Base-by-base conservation (phyloP, 2,888 invertebrate species). In the Schizotus pectinicornis region DNA sequence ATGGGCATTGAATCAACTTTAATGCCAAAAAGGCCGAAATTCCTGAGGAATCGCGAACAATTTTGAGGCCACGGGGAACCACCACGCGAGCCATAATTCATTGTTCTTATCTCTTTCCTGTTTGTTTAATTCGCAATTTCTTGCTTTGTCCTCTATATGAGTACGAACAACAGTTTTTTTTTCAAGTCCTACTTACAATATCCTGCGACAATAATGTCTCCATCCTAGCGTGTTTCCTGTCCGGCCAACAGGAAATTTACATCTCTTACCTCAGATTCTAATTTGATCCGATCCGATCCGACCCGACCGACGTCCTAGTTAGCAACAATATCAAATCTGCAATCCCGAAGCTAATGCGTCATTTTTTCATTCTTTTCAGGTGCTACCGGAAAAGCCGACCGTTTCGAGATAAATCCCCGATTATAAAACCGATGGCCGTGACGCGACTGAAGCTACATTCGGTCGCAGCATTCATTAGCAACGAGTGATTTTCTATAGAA, bases 141-240 rank as follows among this genome's bases (percentile, higher is more conserved):
- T 71, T 71, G 67, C 69, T 67, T 68, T 67, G 61, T 67, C 59
- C 66, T 57, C 55, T 62, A 63, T 53, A 41, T 46, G 41, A 51
- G 33, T n/a, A n/a, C 48, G 22, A 22, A 36, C 36, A 62, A 67
- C 63, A 62, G 62, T 58, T 67, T 50, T 55, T 62, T 53, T 70
- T 69, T 67, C 65, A 71, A 73, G 68, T 71, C 59, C 69, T 69
- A 73, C 71, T 76, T 74, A 73, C 65, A 69, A 68, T 61, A 63
- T 67, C 53, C 62, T 62, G 50, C 56, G 70, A 73, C 67, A 68
- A 76, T 75, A 76, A 76, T 74, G 75, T 72, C 71, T 72, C 74
- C 75, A 77, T 65, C 77, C 68, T 77, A 76, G 68, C 78, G 77
- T 77, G 67, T 69, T 70, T 78, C 78, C 78, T 74, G 74, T 74